Percentiles rank a stretch among this genome's conserved stretches.
Evolutionary conservation across 2,888 invertebrate species (phyloP).

Genomic region (Helobdella robusta): DNA sequence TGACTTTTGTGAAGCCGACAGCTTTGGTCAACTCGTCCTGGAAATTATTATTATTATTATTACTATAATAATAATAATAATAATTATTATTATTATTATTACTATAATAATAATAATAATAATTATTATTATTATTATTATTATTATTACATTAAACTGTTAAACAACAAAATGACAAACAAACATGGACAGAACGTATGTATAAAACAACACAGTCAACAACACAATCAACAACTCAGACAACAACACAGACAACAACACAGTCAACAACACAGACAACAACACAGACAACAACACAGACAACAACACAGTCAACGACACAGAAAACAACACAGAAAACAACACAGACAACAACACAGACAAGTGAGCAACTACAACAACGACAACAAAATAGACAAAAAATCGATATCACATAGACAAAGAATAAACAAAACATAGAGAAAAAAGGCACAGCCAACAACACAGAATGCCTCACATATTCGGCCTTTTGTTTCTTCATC

Average conservation of each 20-base stretch:
- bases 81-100: neutral
- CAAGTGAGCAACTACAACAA: neutral
- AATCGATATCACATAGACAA: neutral
- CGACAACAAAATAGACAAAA: neutral
- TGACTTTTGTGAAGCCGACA: neutral
- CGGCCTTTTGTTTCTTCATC: neutral
- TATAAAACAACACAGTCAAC: neutral
- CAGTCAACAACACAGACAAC: neutral
- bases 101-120: neutral
- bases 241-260: constrained; percentile 28
- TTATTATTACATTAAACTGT: too few relatives aligned
- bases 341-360: too few relatives aligned
- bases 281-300: neutral
- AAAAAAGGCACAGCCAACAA: neutral
- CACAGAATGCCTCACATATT: neutral
- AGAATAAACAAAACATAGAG: neutral
- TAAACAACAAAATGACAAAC: too few relatives aligned
- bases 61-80: neutral
- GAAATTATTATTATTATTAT: neutral
- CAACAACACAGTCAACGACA: constrained; percentile 3
- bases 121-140: neutral
- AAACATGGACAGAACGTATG: too few relatives aligned
- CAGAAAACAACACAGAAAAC: neutral
- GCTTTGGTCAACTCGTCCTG: neutral
- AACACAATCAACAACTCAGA: constrained; percentile 24